These are phyloP conservation scores for Oxyruncus cristatus DNA, from an alignment of 2,113 vertebrate species.

Conservation along the genomic window DNA sequence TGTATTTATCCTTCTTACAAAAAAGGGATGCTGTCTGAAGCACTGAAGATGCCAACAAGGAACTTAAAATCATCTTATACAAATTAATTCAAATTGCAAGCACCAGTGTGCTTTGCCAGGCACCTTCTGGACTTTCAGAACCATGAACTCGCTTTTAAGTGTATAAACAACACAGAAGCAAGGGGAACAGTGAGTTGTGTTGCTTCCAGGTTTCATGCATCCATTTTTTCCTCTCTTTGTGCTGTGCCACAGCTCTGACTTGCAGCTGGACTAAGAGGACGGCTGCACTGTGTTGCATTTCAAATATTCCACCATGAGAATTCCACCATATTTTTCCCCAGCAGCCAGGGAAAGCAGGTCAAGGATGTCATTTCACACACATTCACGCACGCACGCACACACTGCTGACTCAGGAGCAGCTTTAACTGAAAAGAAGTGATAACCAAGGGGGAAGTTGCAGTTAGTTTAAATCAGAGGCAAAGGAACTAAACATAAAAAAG, in stretches of 20 bases:
- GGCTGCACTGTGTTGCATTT: background rate
- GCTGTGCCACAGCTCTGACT: background rate
- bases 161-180: background rate
- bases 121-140: background rate
- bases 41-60: background rate
- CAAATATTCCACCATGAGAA: background rate
- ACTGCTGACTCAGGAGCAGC: background rate
- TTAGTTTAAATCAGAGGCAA: constrained; percentile 8
- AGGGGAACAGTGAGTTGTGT: background rate
- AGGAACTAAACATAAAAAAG: constrained; percentile 5
- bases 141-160: background rate
- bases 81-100: background rate
- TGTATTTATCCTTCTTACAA: background rate
- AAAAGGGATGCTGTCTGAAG: background rate
- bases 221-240: background rate
- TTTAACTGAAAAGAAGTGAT: background rate
- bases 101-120: background rate
- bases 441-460: background rate
- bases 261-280: background rate
- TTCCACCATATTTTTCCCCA: background rate
- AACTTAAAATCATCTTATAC: background rate
- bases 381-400: rapidly evolving
- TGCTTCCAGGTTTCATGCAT: background rate
- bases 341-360: background rate
- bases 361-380: background rate